Evolutionary conservation across 2,113 vertebrate genomes (phyloP).

Genomic region (Calypte anna): DNA sequence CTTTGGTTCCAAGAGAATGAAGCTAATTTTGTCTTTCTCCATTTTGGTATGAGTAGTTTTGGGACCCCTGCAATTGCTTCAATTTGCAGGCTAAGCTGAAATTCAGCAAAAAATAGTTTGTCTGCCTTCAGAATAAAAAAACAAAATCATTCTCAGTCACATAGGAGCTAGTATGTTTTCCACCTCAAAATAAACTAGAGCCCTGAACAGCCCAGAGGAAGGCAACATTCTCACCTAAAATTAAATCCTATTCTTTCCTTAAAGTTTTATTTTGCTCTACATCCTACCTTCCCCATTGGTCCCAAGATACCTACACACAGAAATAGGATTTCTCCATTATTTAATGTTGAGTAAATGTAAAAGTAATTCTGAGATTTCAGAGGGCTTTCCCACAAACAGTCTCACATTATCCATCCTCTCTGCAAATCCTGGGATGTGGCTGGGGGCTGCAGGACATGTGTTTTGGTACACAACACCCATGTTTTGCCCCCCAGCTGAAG

Average conservation of each 20-base stretch:
- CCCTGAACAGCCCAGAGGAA: background rate
- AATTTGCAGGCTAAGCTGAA: slow-evolving; percentile 6
- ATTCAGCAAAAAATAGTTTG: background rate
- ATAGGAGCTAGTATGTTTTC: background rate
- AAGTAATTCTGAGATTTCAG: background rate
- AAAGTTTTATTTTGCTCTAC: background rate
- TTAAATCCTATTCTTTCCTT: background rate
- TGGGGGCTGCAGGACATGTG: background rate
- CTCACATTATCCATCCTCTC: background rate
- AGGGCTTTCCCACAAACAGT: background rate
- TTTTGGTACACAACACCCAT: accelerated
- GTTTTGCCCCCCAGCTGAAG: background rate
- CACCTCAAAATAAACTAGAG: background rate
- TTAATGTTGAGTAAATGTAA: background rate
- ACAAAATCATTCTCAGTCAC: background rate
- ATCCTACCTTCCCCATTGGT: background rate
- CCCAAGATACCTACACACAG: background rate
- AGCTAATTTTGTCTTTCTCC: background rate
- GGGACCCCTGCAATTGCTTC: slow-evolving; percentile 14
- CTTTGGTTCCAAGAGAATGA: background rate
- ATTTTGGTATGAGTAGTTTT: background rate
- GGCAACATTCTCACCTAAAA: background rate
- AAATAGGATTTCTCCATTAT: background rate
- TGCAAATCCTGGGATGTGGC: background rate
- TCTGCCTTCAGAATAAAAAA: background rate